Evolutionary conservation across 1,140 invertebrate genomes (phyloP).

Genomic region (Helicorthomorpha holstii): DNA sequence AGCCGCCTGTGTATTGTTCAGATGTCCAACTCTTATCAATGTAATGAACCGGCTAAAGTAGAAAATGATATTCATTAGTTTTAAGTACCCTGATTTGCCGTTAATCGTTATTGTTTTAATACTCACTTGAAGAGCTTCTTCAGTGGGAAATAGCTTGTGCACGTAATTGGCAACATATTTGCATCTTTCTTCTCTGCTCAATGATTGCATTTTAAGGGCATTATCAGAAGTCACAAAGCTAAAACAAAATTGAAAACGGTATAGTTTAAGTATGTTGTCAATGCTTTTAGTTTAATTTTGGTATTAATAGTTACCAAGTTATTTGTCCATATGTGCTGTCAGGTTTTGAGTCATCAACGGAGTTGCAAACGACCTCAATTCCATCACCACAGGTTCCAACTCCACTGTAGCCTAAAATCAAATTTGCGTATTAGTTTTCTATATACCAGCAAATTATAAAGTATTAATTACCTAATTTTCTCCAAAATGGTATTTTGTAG

Average conservation of each 20-base stretch:
- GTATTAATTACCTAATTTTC: conserved; percentile 20
- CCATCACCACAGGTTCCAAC: conserved; percentile 7
- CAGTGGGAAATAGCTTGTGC: conserved; percentile 9
- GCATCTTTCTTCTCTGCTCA: conserved; percentile 13
- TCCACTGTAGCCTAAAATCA: conserved; percentile 1
- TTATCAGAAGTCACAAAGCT: conserved; percentile 11
- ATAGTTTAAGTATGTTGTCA: neutral
- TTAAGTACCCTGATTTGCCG: neutral
- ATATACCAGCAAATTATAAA: neutral
- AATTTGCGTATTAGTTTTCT: neutral
- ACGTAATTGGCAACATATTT: conserved; percentile 11
- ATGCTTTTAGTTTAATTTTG: neutral
- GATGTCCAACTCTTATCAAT: conserved; percentile 27
- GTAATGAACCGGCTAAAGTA: conserved; percentile 21
- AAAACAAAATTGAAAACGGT: conserved; percentile 6
- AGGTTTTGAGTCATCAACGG: conserved; percentile 2
- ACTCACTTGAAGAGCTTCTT: conserved; percentile 12
- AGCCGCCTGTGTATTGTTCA: conserved; percentile 28
- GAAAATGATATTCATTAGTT: neutral
- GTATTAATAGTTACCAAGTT: conserved; percentile 3
- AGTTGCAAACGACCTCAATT: conserved; percentile 3
- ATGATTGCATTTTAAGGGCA: conserved; percentile 5
- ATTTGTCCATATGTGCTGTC: neutral
- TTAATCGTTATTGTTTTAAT: neutral
- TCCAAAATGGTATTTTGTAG: conserved; percentile 25